Base-by-base conservation (phyloP, 2,797 vertebrate species). In the Cuculus canorus region DNA sequence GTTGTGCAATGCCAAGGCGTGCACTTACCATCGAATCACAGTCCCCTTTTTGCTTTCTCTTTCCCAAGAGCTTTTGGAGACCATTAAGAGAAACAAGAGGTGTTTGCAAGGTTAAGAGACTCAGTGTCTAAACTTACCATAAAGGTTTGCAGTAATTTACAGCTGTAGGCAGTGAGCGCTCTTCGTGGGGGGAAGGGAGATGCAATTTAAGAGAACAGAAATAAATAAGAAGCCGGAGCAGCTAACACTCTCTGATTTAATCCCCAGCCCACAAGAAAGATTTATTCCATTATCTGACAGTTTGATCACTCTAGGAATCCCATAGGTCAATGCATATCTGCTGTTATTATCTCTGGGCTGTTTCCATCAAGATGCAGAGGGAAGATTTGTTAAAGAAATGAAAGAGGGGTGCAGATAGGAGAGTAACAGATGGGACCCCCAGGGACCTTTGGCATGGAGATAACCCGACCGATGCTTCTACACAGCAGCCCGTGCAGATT, bases 21-120 rank as follows among this genome's bases (percentile, higher is more conserved):
- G 56, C 5, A 2, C 41, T 66, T 50, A 7, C 37, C 47, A 33
- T 64, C 64, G 65, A 52, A 60, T 53, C 50, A 7, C 12, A 14
- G 17, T 45, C 59, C 43, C 37, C 61, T 19, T n/a, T 60, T 76
- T 16, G 10, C 52, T 52, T 85, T 54, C 52, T 92, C 33, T 52
- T 86, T 71, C 79, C 71, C 17, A 13, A 75, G 88, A 90, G 52
- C 50, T 89, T 92, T 81, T 11, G 17, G 90, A 78, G 73, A 52
- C 64, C 71, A 18, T 78, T 27, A 68, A 76, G 68, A 56, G 72
- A 70, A 95, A 91, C 39, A 85, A 77, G 81, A 95, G 80, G 71
- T 86, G 86, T 95, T 95, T 72, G 90, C 91, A 94, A 97, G 96
- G 96, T 96, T 96, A 97, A 96, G 87, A 93, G 73, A 91, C 80